These are phyloP conservation scores for Saccostrea glomerata DNA, from an alignment of 1,140 invertebrate genomes.

Conservation along the genomic window DNA sequence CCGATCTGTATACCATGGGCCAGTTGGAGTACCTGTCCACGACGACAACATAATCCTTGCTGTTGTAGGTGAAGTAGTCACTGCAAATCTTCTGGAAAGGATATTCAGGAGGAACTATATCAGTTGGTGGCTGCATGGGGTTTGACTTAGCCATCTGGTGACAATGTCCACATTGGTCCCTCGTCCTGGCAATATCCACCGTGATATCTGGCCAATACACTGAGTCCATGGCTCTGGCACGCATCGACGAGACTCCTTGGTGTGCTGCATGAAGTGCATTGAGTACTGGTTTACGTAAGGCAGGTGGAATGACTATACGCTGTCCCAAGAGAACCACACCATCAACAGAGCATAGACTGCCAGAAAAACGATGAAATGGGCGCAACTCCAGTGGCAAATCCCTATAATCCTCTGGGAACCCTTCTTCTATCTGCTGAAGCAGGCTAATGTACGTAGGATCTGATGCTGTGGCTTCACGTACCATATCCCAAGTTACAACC, in stretches of 20 bases:
- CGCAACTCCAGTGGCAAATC: too few species aligned
- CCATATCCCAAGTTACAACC: too few species aligned
- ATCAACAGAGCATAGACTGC: too few species aligned
- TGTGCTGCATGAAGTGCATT: slow-evolving; percentile 25
- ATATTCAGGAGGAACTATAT: slow-evolving; percentile 49
- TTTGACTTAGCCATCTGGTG: slow-evolving; percentile 55
- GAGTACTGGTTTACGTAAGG: background rate
- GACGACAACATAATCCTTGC: slow-evolving; percentile 51
- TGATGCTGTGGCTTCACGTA: too few species aligned
- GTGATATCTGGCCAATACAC: slow-evolving; percentile 41
- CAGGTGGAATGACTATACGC: too few species aligned
- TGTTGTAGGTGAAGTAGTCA: slow-evolving; percentile 55
- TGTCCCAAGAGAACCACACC: too few species aligned
- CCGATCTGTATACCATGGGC: slow-evolving; percentile 52
- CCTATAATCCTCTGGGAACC: too few species aligned
- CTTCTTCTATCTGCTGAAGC: too few species aligned
- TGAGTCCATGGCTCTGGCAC: background rate
- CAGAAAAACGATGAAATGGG: too few species aligned
- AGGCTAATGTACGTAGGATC: too few species aligned
- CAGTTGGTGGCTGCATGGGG: slow-evolving; percentile 52
- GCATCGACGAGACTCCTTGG: slow-evolving; percentile 35
- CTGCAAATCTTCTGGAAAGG: slow-evolving; percentile 58
- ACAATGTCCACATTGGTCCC: slow-evolving; percentile 55
- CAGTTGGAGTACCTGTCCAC: slow-evolving; percentile 60
- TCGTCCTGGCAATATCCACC: slow-evolving; percentile 46